Base-by-base conservation (phyloP, 2,888 invertebrate genomes). In the Pteria penguin region DNA sequence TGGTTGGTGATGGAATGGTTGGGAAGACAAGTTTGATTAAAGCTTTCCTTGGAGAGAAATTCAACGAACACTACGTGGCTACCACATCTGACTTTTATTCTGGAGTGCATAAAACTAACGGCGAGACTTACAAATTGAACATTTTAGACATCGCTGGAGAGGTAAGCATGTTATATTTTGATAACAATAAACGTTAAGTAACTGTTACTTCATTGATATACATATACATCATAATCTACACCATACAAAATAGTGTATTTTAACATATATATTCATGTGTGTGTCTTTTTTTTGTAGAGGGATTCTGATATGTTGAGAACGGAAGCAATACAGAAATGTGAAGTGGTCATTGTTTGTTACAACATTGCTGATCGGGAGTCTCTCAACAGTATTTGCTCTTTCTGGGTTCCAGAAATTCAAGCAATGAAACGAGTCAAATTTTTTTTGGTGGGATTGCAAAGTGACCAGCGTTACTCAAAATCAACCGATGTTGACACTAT, bases 1-100 rank as follows among this genome's bases (percentile, higher is more conserved):
- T 87, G 14, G 78, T 87, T 31, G 87, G 87, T 0, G 86, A 87
- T 58, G 85, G 85, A 22, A 86, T 86, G 86, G 85, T 87, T 14
- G 87, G 87, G 5, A 87, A 87, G 63, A 85, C 86, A 5, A 82
- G 87, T 61, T 63, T 87, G 62, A 81, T 84, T 18, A 78, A 84
- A 52, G 80, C 82, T 27, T 86, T 86, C 76, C n/a, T 32, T 54
- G 62, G 36, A 24, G 33, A 63, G 2, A n/a, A 18, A 14, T 62
- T 71, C 29, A 22, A 32, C 31, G 63, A 78, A 22, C 65, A 78
- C 18, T 83, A 83, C 65, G 76, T 82, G 32, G 85, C 86, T 5
- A 87, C 87, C 26, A 85, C 86, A 33, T 84, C 84, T 66, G 87
- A 86, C 57, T 85, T 82, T 54, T 87, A 86, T 66, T 83, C 83